A percentile compares a stretch with the other conserved stretches of the same genome.
Evolutionary conservation across 2,797 vertebrate species (phyloP).

Genomic region (Sebastiscus albofasciatus): DNA sequence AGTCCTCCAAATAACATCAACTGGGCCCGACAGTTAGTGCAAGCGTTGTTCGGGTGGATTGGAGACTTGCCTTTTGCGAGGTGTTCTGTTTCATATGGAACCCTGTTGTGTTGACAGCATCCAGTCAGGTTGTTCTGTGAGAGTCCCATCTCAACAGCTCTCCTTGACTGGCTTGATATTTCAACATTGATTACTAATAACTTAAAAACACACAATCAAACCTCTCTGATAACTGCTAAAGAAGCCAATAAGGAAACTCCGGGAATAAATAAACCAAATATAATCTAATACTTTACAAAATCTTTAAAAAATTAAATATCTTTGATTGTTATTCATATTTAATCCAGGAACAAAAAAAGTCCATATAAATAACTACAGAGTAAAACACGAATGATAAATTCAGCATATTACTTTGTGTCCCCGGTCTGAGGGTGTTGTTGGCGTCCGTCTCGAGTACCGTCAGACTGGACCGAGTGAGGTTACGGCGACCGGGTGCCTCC

Average conservation of each 20-base stretch:
- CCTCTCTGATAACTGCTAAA: constrained; percentile 35
- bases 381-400: constrained; percentile 43
- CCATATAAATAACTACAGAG: constrained; percentile 70
- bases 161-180: not conserved
- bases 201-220: constrained; percentile 59
- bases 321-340: constrained; percentile 75
- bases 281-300: constrained; percentile 73
- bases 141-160: not conserved
- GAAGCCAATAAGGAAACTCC: constrained; percentile 30
- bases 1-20: not conserved
- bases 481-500: not conserved
- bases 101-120: not conserved
- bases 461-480: not conserved
- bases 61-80: not conserved
- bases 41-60: not conserved
- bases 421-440: constrained; percentile 1
- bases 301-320: constrained; percentile 75
- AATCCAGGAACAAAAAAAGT: constrained; percentile 32
- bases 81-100: not conserved
- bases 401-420: constrained; percentile 14
- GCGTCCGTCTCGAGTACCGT: constrained; percentile 2
- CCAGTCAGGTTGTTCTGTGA: constrained; percentile 16
- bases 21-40: not conserved
- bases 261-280: constrained; percentile 80
- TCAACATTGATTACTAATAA: constrained; percentile 56